Evolutionary conservation across 2,113 vertebrate genomes (phyloP), one percentile per base, ranked within the genome.

Genomic region (Cercopithecus mona): DNA sequence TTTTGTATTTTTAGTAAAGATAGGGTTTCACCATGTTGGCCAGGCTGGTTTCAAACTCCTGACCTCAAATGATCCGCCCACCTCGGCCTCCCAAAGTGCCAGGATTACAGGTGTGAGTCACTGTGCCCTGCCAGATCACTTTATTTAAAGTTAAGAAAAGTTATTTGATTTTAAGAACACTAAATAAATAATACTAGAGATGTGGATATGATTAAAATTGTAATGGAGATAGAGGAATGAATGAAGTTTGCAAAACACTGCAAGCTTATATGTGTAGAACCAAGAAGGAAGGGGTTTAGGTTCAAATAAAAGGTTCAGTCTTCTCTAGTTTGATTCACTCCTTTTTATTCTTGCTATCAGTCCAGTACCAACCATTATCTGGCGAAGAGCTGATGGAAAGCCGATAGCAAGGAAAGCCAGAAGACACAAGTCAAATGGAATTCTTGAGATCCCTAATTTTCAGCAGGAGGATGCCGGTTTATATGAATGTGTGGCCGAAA

Each of bases 391-490:
- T 0, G 99, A 99, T 2, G 99, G 99, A 6, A 98, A 99, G 12
- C 99, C 99, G 1, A 99, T 99, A 59, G 99, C 99, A 8, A 98
- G 99, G 83, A 99, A 99, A 95, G 99, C 99, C 73, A 99, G 99
- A 95, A 98, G 99, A 35, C 99, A 99, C 97, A 99, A 99, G 59
- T 99, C 99, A 0, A 99, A 99, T 7, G 99, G 99, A 1, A 99
- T 99, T 72, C 98, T 99, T 18, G 99, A 99, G 98, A 99, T 99
- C 98, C 99, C 99, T 7, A 99, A 99, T 73, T 99, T 99, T 93
- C 99, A 99, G 98, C 99, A 99, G 94, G 99, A 99, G 84, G 99
- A 99, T 0, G 98, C 99, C 0, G 99, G 99, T 0, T 98, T 90
- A 0, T 99, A 99, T 0, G 99, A 99, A 78, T 99, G 99, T 1